These are phyloP conservation scores for Xiphias gladius DNA, from an alignment of 2,113 vertebrate genomes.

Conservation along the genomic window DNA sequence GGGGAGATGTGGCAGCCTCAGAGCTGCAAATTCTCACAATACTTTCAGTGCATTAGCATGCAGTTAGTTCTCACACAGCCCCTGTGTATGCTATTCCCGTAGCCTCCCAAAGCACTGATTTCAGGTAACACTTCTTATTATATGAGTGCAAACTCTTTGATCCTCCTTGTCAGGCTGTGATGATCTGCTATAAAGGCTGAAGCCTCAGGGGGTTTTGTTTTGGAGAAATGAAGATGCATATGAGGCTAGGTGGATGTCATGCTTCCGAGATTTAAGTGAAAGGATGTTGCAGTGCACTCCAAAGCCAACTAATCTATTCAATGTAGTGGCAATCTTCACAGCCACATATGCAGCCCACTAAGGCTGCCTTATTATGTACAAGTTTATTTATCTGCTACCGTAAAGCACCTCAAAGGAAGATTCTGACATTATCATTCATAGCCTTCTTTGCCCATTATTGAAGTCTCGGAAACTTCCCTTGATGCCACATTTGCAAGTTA, in stretches of 20 bases:
- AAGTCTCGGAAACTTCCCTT: conserved; percentile 32
- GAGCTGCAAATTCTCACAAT: conserved; percentile 65
- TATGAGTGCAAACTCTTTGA: conserved; percentile 71
- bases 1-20: conserved; percentile 46
- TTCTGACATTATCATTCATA: conserved; percentile 64
- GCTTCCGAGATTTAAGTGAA: conserved; percentile 47
- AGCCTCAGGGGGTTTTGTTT: conserved; percentile 54
- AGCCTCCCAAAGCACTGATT: conserved; percentile 66
- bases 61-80: conserved; percentile 65
- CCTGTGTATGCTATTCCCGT: conserved; percentile 64
- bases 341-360: conserved; percentile 49
- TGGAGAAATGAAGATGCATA: conserved; percentile 62
- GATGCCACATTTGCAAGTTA: conserved; percentile 29
- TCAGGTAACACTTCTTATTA: conserved; percentile 73
- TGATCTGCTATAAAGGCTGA: conserved; percentile 58
- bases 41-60: conserved; percentile 73
- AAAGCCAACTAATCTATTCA: conserved; percentile 61
- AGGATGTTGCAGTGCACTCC: conserved; percentile 46
- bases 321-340: conserved; percentile 62
- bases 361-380: conserved; percentile 40
- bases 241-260: conserved; percentile 56
- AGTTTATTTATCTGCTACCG: conserved; percentile 54
- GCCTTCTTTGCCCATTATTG: conserved; percentile 38
- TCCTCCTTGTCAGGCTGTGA: conserved; percentile 67
- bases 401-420: conserved; percentile 45